Conservation (phyloP, 2,888 invertebrate species). For the Heliconius cydno region DNA sequence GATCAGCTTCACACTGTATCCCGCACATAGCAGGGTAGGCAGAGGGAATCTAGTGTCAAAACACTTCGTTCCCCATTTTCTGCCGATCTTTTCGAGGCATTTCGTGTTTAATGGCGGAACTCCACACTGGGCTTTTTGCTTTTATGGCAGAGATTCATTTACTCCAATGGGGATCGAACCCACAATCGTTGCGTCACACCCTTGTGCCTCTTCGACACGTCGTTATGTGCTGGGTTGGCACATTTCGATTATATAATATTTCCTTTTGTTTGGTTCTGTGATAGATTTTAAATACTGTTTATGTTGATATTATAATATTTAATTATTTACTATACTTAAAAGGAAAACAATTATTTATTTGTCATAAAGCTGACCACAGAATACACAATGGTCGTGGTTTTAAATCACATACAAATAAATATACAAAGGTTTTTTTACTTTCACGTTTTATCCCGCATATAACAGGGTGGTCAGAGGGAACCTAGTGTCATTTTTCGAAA, state of each 20-base stretch:
- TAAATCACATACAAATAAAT: neutral
- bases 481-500: neutral
- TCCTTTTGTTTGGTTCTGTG: neutral
- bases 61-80: no score
- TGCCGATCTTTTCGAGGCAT: no score
- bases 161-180: neutral
- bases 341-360: constrained; percentile 5
- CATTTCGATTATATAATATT: neutral
- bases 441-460: neutral
- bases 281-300: neutral
- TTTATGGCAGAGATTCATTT: neutral
- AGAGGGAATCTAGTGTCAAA: no score
- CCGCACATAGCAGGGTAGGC: no score
- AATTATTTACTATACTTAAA: neutral
- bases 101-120: neutral
- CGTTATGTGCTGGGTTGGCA: no score
- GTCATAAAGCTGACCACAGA: neutral
- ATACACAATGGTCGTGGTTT: neutral
- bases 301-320: neutral
- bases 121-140: neutral
- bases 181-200: neutral
- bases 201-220: neutral
- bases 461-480: neutral
- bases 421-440: neutral
- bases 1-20: neutral